Conservation (phyloP, 23 tunicate genomes). For the Oikopleura vanhoeffeni region DNA sequence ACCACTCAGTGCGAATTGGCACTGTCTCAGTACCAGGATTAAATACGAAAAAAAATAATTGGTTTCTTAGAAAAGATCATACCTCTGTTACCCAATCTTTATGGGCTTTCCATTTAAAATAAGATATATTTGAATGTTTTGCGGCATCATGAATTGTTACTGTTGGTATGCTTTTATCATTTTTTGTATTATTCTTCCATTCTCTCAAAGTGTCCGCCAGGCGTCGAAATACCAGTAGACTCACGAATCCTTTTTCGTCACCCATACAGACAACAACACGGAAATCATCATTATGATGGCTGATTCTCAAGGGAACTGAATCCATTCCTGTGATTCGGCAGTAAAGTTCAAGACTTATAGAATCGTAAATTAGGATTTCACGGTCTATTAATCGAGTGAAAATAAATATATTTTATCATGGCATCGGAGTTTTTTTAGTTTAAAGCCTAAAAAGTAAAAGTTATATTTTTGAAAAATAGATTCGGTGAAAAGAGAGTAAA, state of each 20-base stretch:
- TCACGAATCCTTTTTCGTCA: conserved; percentile 40
- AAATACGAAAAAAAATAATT: no score
- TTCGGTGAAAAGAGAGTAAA: no score
- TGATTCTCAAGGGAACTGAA: conserved; percentile 48
- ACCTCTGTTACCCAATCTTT: conserved; percentile 80
- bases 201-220: conserved; percentile 38
- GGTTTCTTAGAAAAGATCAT: neutral
- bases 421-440: no score
- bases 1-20: no score
- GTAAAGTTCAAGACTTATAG: conserved; percentile 56
- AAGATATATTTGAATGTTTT: conserved; percentile 22
- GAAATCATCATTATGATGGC: conserved; percentile 27
- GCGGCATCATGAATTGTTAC: conserved; percentile 49
- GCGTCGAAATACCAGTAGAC: conserved; percentile 31
- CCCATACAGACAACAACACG: conserved; percentile 34
- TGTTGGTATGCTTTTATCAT: conserved; percentile 44
- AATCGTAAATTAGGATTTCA: conserved; percentile 60
- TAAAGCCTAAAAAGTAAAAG: no score
- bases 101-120: conserved; percentile 71
- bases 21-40: no score
- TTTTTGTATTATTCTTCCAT: conserved; percentile 62
- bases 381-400: conserved; percentile 56
- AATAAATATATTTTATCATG: conserved; percentile 33
- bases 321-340: conserved; percentile 60
- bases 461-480: no score